Evolutionary conservation across 2,113 vertebrate genomes (phyloP), one percentile per base, ranked within the genome.

Genomic region (Pseudorasbora parva): DNA sequence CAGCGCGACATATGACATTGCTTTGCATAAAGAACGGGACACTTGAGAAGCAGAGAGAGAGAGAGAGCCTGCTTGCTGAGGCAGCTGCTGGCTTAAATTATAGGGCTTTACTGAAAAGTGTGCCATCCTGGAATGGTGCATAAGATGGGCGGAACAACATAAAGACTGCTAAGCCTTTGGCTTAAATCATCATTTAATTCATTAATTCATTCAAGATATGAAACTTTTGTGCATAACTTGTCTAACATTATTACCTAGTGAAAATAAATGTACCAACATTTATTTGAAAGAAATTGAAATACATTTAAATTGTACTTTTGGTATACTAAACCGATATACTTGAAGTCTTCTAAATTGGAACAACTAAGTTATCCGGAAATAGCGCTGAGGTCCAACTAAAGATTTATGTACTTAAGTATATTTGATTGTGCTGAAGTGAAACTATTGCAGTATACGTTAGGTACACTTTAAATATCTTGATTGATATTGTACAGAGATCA

Each of bases 1-100:
- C 84, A 91, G 84, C 85, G 89, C 90, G 88, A 91, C 87, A 85
- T 91, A 90, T 47, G 51, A 64, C 37, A 69, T 81, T 56, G 62
- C 60, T 81, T 81, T 69, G 62, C 64, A 81, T 73, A 85, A 88
- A 86, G 54, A 84, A 89, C 84, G 23, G 66, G 72, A 59, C 41
- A 64, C 47, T 54, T 41, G 27, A 66, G 49, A 57, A 30, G n/a
- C 17, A 41, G 30, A 41, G 56, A 60, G 37, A n/a, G 43, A 21
- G 12, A 71, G 15, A 15, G 47, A 30, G 51, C 12, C 2, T 43
- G 23, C 15, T 23, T 14, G 30, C 45, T 41, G 33, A 68, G 59
- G 6, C 8, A 19, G 37, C 51, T 69, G 59, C 54, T 71, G 75
- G 59, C 66, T 49, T 80, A 43, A 81, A 56, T 60, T 59, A 79